Conservation (phyloP, 1,140 invertebrate genomes). For the Bacillus rossius region DNA sequence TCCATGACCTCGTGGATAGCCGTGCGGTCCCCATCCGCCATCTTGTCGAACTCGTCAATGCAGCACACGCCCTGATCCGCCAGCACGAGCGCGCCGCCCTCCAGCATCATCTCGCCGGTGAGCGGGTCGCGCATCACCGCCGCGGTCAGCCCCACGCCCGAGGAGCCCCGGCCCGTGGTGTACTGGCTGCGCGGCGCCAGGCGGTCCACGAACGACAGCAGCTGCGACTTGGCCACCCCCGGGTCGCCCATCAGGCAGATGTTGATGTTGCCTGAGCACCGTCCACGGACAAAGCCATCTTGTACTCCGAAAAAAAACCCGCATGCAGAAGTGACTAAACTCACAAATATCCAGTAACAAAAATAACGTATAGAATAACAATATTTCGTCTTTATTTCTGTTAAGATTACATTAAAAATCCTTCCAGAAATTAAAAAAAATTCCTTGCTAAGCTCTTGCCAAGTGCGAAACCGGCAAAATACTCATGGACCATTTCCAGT, state of each 20-base stretch:
- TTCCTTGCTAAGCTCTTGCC: too few relatives aligned
- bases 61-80: conserved; percentile 98
- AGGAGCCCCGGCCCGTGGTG: conserved; percentile 95
- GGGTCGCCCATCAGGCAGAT: conserved; percentile 99
- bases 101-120: conserved; percentile 95
- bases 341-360: too few relatives aligned
- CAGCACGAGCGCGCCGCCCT: conserved; percentile 96
- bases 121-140: conserved; percentile 97
- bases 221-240: conserved; percentile 97
- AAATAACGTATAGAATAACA: too few relatives aligned
- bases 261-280: conserved; percentile 83
- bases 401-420: too few relatives aligned
- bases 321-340: too few relatives aligned
- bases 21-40: conserved; percentile 93
- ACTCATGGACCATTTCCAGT: too few relatives aligned
- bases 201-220: conserved; percentile 92
- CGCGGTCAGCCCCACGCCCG: conserved; percentile 96
- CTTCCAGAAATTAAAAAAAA: too few relatives aligned
- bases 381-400: too few relatives aligned
- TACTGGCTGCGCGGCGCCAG: conserved; percentile 86
- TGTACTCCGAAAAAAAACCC: too few relatives aligned
- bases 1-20: conserved; percentile 99
- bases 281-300: too few relatives aligned
- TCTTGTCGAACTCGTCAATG: conserved; percentile 99
- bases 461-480: too few relatives aligned